These are phyloP conservation scores for Telmatherina bonti DNA, from an alignment of 2,797 vertebrate genomes.

Conservation along the genomic window DNA sequence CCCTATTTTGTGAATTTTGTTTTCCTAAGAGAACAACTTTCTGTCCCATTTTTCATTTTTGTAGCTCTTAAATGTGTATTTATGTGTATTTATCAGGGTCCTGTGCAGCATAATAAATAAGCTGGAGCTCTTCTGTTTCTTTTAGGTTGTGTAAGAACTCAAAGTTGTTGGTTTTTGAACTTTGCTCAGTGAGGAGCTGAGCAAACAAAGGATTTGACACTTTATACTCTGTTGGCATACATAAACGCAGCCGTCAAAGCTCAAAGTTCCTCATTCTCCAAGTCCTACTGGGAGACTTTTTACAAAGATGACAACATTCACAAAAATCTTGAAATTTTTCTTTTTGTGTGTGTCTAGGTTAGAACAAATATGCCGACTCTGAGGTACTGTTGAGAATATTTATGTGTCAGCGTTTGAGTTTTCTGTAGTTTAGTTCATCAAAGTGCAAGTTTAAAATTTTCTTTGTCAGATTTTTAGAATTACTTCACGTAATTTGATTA, in stretches of 20 bases:
- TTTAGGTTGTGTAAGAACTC: not conserved
- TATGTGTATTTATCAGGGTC: not conserved
- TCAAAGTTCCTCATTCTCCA: not conserved
- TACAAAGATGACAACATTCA: too few relatives aligned
- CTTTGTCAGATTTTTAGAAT: too few relatives aligned
- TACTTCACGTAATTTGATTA: too few relatives aligned
- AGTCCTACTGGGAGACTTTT: too few relatives aligned
- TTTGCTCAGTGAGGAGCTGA: not conserved
- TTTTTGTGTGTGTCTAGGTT: too few relatives aligned
- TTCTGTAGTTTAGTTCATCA: too few relatives aligned
- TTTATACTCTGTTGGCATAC: not conserved
- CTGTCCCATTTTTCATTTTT: not conserved
- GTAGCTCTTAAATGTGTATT: not conserved
- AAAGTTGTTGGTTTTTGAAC: not conserved
- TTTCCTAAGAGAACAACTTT: not conserved
- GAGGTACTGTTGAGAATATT: too few relatives aligned
- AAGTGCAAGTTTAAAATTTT: too few relatives aligned
- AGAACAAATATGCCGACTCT: too few relatives aligned
- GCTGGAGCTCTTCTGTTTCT: not conserved
- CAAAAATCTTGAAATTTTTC: too few relatives aligned
- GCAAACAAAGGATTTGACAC: not conserved
- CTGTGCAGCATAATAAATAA: not conserved
- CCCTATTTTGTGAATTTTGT: not conserved
- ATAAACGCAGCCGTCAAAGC: not conserved
- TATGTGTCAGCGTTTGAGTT: too few relatives aligned